Percentiles rank a stretch among this genome's conserved stretches.
Evolutionary conservation across 1,140 invertebrate genomes (phyloP).

Genomic region (Coelopa frigida): DNA sequence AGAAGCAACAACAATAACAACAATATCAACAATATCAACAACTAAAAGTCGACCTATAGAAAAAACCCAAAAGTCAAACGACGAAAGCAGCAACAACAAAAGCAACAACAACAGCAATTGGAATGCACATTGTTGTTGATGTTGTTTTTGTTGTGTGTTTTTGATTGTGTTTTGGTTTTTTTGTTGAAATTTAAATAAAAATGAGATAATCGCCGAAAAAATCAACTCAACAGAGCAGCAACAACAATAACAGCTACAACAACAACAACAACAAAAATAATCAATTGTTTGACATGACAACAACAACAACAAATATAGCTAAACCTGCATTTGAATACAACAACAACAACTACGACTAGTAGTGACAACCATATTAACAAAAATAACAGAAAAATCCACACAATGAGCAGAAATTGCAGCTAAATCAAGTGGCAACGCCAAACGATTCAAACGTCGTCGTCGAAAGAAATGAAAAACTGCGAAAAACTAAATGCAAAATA

Average conservation of each 20-base stretch:
- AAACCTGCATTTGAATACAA: slow-evolving; percentile 2
- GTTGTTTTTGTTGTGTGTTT: too few relatives aligned
- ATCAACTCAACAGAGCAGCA: neutral
- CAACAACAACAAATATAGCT: slow-evolving; percentile 3
- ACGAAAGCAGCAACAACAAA: neutral
- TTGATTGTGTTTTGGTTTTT: too few relatives aligned
- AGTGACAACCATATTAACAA: neutral
- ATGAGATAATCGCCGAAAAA: slow-evolving; percentile 8
- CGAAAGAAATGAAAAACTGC: too few relatives aligned
- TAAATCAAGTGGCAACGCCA: too few relatives aligned
- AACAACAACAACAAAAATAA: neutral
- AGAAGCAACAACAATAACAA: too few relatives aligned
- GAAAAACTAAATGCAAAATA: too few relatives aligned
- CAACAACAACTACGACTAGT: neutral
- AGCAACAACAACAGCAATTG: slow-evolving; percentile 1
- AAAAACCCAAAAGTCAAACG: slow-evolving; percentile 1
- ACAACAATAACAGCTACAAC: slow-evolving; percentile 4
- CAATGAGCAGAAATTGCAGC: neutral
- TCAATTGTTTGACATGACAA: neutral
- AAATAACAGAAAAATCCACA: neutral
- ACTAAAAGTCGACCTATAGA: too few relatives aligned
- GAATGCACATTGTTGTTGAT: slow-evolving; percentile 2
- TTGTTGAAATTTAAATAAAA: neutral
- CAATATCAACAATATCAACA: slow-evolving; percentile 4
- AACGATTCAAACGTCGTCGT: too few relatives aligned